Base-by-base conservation (phyloP, 2,888 invertebrate species). In the Tipula helvola region DNA sequence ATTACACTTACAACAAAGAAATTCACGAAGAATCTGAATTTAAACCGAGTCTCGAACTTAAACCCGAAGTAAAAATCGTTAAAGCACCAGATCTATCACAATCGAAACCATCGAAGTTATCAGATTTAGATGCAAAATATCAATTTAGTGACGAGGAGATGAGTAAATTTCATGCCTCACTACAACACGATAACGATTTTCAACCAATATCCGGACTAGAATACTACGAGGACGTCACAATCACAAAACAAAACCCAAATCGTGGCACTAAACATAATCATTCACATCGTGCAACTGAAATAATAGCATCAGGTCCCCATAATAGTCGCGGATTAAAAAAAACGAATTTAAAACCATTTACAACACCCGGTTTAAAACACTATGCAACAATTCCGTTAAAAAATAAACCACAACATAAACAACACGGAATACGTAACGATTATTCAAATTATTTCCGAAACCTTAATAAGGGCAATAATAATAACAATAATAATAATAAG, bases 351-450 rank as follows among this genome's bases (percentile, higher is more conserved):
- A 90, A 91, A 87, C 91, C 92, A 1, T 89, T 90, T 28, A 91
- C 91, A 10, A 92, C 93, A 13, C 93, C 93, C 0, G 93, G 93
- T 1, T 89, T 93, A 36, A 92, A 92, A 87, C 91, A 92, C 89
- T 93, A 90, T 88, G 90, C 91, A 1, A 89, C 84, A 8, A 10
- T 28, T 8, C 28, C 71, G 71, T 2, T 16, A 13, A 39, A 39
- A 16, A n/a, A n/a, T 16, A 84, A 84, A 83, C 36, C 83, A 13
- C 5, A 28, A 0, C 36, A 4, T 7, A 84, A 39, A 1, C 36
- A 39, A 16, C 84, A 84, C 3, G 39, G 39, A 39, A 39, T 39
- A 7, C 84, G 84, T 16, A n/a, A 84, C 10, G 84, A 84, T 39
- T 84, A 84, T 84, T 84, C 84, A 41, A 84, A 41, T 84, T 84